Evolutionary conservation across 2,797 vertebrate species (phyloP).

Genomic region (Cossypha caffra): DNA sequence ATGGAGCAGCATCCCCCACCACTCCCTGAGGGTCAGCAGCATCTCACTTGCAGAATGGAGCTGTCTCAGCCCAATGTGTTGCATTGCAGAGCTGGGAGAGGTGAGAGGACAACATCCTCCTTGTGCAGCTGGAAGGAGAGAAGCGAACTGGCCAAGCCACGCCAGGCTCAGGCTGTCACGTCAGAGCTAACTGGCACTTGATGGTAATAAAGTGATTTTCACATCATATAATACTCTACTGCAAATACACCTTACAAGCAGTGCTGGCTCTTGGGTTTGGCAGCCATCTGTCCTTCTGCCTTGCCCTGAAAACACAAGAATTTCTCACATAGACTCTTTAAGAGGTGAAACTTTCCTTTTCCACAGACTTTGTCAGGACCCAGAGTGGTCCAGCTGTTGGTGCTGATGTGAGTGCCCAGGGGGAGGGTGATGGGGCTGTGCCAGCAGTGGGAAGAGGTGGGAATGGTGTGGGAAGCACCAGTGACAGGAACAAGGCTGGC

Average conservation of each 20-base stretch:
- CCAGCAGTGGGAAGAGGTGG: neutral
- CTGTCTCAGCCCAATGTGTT: neutral
- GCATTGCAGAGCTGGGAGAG: neutral
- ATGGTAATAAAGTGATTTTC: neutral
- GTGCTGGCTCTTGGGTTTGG: neutral
- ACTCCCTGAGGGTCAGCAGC: neutral
- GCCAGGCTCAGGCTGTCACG: accelerated
- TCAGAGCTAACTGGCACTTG: neutral
- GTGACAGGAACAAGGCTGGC: neutral
- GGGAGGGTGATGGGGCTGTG: neutral
- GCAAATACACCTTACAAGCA: neutral
- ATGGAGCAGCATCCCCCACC: neutral
- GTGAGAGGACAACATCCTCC: neutral
- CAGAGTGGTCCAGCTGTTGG: no score
- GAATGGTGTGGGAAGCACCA: neutral
- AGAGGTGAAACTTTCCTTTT: neutral
- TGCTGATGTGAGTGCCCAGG: accelerated
- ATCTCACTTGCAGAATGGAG: neutral
- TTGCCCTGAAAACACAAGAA: neutral
- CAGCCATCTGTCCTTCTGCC: neutral
- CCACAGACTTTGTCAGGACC: neutral
- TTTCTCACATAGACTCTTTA: neutral
- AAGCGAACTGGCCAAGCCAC: accelerated
- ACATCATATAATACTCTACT: neutral
- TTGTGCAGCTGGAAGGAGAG: neutral